Evolutionary conservation across 1,140 invertebrate genomes (phyloP), one percentile per base, ranked within the genome.

Genomic region (Idris sp.): DNA sequence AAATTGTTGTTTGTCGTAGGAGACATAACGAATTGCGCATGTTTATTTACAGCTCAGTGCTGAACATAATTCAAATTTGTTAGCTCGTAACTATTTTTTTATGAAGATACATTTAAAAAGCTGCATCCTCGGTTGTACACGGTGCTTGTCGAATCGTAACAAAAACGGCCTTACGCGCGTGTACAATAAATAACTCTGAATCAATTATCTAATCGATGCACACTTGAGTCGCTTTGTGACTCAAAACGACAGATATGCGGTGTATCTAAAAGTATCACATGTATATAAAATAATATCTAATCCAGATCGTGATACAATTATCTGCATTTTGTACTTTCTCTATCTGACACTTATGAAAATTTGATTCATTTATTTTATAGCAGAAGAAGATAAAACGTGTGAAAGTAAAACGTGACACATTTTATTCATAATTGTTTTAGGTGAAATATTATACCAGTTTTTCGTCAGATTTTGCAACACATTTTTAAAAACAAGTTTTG

Each of bases 1-100:
- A 33, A 56, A 62, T 56, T 56, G 49, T 69, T 69, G 53, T 71
- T n/a, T 54, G 10, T 11, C 38, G 33, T 38, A 30, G 26, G 2
- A 8, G 51, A 15, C 10, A 30, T 61, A 54, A 62, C 62, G 41
- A 48, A 56, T 46, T 48, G 1, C 18, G 18, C 26, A 41, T 62
- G 28, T 71, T 61, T 61, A 71, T 61, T 38, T 11, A 22, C 22
- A 40, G 18, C 6, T n/a, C 11, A 8, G n/a, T 7, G 30, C 10
- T 40, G 11, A 44, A 30, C 35, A 26, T 46, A 61, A 46, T 61
- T 38, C 15, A 38, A 33, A 11, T 16, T 48, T 41, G 33, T 53
- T 49, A 4, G 18, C 6, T 36, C 22, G 31, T 48, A 22, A 46
- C 30, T 36, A 28, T 59, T 28, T 13, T 33, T 48, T 48, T 5